Conservation (phyloP, 2,113 vertebrate species). For the Scortum barcoo region DNA sequence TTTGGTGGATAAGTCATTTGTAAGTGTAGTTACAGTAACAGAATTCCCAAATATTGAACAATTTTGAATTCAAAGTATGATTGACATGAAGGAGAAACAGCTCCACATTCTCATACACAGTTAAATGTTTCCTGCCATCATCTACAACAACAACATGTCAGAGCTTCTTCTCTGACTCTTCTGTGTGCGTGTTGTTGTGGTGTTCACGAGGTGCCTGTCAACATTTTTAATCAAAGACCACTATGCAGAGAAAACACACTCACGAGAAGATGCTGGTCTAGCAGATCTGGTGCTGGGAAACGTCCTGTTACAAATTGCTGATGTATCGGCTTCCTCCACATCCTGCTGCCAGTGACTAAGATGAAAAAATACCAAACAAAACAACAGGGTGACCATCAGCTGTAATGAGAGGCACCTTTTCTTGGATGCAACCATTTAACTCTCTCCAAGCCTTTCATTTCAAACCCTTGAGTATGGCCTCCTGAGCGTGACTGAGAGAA, state of each 20-base stretch:
- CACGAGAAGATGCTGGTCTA: constrained; percentile 78
- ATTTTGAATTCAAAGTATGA: neutral
- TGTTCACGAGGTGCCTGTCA: neutral
- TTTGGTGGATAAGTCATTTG: neutral
- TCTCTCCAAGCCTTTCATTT: constrained; percentile 39
- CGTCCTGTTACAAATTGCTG: constrained; percentile 79
- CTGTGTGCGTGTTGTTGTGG: constrained; percentile 2
- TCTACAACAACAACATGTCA: neutral
- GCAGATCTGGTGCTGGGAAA: constrained; percentile 55
- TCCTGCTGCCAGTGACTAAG: constrained; percentile 92
- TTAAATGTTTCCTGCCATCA: neutral
- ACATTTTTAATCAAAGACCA: constrained; percentile 39
- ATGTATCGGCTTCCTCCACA: constrained; percentile 86
- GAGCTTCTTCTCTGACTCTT: constrained; percentile 10
- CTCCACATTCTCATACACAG: neutral
- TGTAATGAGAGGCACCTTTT: constrained; percentile 48
- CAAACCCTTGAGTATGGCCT: constrained; percentile 5
- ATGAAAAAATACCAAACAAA: constrained; percentile 46
- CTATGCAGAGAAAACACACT: constrained; percentile 58
- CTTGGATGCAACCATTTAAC: constrained; percentile 6
- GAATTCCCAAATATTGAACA: neutral
- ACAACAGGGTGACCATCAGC: constrained; percentile 40
- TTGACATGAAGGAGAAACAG: neutral
- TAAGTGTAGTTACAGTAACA: neutral
- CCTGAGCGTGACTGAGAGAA: constrained; percentile 22